Evolutionary conservation across 2,113 vertebrate species (phyloP).

Genomic region (Grammomys surdaster): DNA sequence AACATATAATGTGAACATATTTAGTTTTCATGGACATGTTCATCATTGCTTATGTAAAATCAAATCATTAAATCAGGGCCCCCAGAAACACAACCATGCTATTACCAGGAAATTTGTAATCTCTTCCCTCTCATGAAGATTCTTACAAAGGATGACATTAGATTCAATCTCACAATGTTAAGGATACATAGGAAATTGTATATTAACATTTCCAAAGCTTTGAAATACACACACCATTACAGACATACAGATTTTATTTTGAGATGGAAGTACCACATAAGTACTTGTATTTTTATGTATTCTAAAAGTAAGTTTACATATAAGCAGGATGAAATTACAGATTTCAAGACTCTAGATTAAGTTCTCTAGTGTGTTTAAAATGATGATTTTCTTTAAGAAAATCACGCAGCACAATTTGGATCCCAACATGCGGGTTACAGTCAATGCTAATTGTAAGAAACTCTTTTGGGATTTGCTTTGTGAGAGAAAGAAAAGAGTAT

Average conservation of each 20-base stretch:
- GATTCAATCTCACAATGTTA: conserved; percentile 54
- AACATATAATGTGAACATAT: neutral
- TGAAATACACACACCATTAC: conserved; percentile 41
- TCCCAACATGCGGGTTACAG: conserved; percentile 2
- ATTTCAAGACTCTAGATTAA: neutral
- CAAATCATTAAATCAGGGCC: conserved; percentile 47
- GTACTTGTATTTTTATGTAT: conserved; percentile 18
- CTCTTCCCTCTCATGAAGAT: neutral
- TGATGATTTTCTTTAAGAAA: conserved; percentile 29
- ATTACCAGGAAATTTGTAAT: conserved; percentile 36
- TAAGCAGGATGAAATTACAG: conserved; percentile 2
- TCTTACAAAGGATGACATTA: conserved; percentile 51
- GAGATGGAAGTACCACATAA: neutral
- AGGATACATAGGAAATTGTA: conserved; percentile 51
- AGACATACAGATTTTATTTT: neutral
- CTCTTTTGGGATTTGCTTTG: conserved; percentile 39
- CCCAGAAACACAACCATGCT: conserved; percentile 47
- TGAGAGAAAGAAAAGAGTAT: neutral
- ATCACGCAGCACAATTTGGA: conserved; percentile 14
- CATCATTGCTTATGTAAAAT: neutral
- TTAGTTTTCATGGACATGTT: neutral
- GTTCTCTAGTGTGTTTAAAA: neutral
- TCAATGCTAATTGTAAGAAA: neutral
- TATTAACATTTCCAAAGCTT: conserved; percentile 35
- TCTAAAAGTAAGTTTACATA: neutral